Conservation (phyloP, 1,140 invertebrate species). For the Thrips palmi region DNA sequence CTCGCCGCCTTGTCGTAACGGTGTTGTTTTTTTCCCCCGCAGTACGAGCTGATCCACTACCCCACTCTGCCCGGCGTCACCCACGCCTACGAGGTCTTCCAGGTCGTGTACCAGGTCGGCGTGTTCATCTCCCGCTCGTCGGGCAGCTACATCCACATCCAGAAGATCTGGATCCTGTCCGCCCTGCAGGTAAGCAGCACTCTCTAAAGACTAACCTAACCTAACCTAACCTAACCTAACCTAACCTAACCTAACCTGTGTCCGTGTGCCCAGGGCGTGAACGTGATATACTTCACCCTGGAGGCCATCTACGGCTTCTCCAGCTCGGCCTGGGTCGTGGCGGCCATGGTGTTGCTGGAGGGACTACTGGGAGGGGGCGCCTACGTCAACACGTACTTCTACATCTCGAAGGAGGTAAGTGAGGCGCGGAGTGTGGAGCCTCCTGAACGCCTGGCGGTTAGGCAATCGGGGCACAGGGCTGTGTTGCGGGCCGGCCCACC, state of each 20-base stretch:
- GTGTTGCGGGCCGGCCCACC: too few species aligned
- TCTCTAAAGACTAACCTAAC: too few species aligned
- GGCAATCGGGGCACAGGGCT: too few species aligned
- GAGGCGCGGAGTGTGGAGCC: too few species aligned
- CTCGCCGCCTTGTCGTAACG: too few species aligned
- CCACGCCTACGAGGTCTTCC: slow-evolving; percentile 73
- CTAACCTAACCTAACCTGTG: too few species aligned
- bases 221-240: too few species aligned
- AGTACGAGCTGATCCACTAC: too few species aligned
- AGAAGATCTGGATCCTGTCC: slow-evolving; percentile 54
- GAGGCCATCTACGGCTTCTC: slow-evolving; percentile 52
- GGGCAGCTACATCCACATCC: slow-evolving; percentile 49
- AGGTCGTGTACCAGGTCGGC: slow-evolving; percentile 73
- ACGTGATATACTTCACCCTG: slow-evolving; percentile 43
- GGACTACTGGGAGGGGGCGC: slow-evolving; percentile 64
- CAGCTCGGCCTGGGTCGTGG: slow-evolving; percentile 53
- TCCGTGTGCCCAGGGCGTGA: slow-evolving; percentile 50
- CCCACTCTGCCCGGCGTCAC: too few species aligned
- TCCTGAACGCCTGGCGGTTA: too few species aligned
- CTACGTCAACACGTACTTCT: slow-evolving; percentile 76
- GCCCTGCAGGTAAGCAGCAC: slow-evolving; percentile 67
- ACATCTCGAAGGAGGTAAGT: slow-evolving; percentile 53
- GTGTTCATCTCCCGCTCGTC: slow-evolving; percentile 76
- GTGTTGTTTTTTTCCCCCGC: too few species aligned
- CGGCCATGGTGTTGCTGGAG: slow-evolving; percentile 57